Base-by-base conservation (phyloP, 2,797 vertebrate genomes). In the Buphagus erythrorhynchus region DNA sequence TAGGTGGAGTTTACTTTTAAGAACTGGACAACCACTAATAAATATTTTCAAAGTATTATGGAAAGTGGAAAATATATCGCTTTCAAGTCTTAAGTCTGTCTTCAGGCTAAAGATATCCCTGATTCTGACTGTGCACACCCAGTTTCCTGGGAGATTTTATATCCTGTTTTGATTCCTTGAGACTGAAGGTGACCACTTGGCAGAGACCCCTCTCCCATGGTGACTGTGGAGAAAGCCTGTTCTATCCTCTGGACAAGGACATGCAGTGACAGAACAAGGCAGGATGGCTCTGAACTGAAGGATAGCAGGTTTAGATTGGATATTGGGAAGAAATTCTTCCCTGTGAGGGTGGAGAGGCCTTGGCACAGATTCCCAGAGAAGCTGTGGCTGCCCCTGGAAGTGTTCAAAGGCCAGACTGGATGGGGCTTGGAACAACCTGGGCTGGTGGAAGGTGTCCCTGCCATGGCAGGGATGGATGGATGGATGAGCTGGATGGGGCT, bases 391-490 rank as follows among this genome's bases (percentile, higher is more conserved):
- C 17, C 25, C 38, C 35, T 80, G 54, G 31, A 2, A 35, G 40
- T 59, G 38, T 7, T 7, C 67, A 38, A 45, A 45, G 16, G 16
- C 20, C 52, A 21, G 45, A 29, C 0, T 87, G 25, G 33, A 22
- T 0, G 0, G 38, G 46, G 46, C 21, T 74, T 67, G 76, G 62
- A 42, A 3, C 25, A 42, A 0, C 8, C 48, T 74, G 69, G 61
- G 10, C 2, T 0, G 17, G 35, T 5, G 31, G 26, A 10, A 74
- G 10, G 6, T 61, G 69, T 24, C 61, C 40, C 46, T 81, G 54
- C 21, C 31, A 8, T 19, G 21, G 33, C 33, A 42, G 12, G 8
- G 25, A 28, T 49, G 48, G 26, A 9, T 42, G 42, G 42, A 16
- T 49, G 48, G 48, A 10, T 49, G 25, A 16, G 26, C 26, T 49